These are phyloP conservation scores for Cataglyphis hispanica DNA, from an alignment of 1,140 invertebrate genomes.

Conservation along the genomic window DNA sequence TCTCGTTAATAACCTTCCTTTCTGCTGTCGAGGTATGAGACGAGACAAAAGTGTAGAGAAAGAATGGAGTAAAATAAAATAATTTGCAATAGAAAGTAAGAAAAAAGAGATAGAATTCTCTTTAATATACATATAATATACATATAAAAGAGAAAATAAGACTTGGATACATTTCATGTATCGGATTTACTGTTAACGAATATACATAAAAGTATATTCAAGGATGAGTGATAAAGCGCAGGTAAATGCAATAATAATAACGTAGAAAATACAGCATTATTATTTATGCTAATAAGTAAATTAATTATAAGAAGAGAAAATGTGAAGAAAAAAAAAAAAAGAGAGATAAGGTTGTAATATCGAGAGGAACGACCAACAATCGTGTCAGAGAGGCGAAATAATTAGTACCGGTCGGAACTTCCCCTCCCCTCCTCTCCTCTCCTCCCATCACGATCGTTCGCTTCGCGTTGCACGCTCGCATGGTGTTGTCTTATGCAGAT, in stretches of 20 bases:
- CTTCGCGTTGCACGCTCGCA: conserved; percentile 32
- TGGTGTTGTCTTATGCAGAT: conserved; percentile 74
- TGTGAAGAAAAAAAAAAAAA: no score
- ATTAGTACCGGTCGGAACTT: conserved; percentile 72
- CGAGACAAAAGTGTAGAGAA: background rate
- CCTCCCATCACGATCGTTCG: conserved; percentile 24
- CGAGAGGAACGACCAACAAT: conserved; percentile 71
- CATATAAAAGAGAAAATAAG: no score
- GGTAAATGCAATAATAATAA: background rate
- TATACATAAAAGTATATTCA: background rate
- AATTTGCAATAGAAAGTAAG: background rate
- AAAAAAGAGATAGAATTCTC: background rate
- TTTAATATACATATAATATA: background rate
- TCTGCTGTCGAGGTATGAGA: conserved; percentile 52
- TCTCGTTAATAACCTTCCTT: conserved; percentile 73
- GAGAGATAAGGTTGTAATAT: background rate
- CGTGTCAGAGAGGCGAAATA: conserved; percentile 78
- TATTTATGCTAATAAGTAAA: conserved; percentile 7
- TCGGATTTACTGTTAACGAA: background rate
- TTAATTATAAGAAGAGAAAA: background rate
- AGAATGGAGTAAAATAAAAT: background rate
- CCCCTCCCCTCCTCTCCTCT: no score
- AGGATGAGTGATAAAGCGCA: background rate
- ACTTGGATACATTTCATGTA: background rate
- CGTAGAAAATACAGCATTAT: background rate